Evolutionary conservation across 2,888 invertebrate genomes (phyloP).

Genomic region (Lepas anatifera): DNA sequence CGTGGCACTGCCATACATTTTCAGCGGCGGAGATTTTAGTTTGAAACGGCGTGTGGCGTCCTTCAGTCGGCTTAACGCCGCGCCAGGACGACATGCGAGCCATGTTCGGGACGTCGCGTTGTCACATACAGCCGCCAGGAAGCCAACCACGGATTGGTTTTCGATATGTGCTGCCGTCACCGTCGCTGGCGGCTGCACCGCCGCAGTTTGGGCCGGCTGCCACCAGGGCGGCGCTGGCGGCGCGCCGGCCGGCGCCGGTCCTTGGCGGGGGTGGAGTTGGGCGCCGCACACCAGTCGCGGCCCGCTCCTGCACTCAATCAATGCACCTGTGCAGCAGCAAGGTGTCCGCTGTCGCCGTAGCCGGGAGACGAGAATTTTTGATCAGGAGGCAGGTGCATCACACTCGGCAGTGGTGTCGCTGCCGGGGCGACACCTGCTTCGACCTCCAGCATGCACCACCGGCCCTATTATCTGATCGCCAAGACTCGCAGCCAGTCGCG

Average conservation of each 20-base stretch:
- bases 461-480: background rate
- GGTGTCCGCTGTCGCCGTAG: background rate
- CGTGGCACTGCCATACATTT: no score
- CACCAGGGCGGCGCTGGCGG: constrained; percentile 25
- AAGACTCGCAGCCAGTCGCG: background rate
- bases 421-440: background rate
- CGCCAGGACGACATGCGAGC: no score
- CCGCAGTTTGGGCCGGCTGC: constrained; percentile 25
- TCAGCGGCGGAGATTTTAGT: no score
- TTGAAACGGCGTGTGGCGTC: no score
- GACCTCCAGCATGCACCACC: background rate
- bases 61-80: no score
- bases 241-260: constrained; percentile 33
- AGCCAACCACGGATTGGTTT: constrained; percentile 9
- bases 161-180: background rate
- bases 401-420: no score
- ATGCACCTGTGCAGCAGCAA: background rate
- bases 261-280: background rate
- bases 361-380: background rate
- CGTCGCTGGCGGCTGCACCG: background rate
- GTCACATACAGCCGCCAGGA: no score
- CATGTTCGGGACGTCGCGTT: no score
- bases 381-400: background rate
- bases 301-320: background rate
- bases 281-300: no score